phyloP scores from a whole-genome alignment of 2,113 vertebrate species.

The Blennius ocellaris region DNA sequence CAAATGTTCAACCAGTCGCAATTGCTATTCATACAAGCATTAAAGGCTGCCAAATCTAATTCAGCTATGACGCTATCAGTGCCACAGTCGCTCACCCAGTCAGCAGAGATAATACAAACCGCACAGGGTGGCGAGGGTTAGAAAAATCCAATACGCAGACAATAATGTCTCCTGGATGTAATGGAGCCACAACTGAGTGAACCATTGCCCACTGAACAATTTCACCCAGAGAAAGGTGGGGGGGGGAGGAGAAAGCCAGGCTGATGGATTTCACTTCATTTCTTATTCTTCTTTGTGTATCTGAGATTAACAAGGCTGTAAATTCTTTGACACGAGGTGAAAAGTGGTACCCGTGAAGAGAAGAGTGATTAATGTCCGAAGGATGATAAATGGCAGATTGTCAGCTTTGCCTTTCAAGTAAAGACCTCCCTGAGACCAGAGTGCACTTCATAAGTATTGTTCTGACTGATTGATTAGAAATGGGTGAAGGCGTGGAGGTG shows the following conservation, averaged over 20 bases:
- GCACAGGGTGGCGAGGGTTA: conserved; percentile 31
- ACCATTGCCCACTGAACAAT: conserved; percentile 30
- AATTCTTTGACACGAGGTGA: conserved; percentile 36
- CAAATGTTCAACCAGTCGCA: conserved; percentile 65
- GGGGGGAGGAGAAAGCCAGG: conserved; percentile 4
- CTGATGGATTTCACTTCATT: conserved; percentile 50
- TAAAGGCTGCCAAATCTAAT: conserved; percentile 74
- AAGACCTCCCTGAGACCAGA: conserved; percentile 12
- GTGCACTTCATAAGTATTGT: not conserved
- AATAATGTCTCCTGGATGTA: conserved; percentile 62
- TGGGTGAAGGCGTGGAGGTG: too few relatives aligned
- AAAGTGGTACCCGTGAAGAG: conserved; percentile 38
- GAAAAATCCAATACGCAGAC: conserved; percentile 44
- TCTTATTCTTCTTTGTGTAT: conserved; percentile 40
- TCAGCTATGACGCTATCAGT: conserved; percentile 50
- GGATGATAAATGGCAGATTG: conserved; percentile 57
- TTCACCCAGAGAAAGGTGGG: conserved; percentile 14
- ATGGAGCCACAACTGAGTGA: conserved; percentile 59
- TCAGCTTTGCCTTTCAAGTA: conserved; percentile 8
- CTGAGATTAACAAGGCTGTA: conserved; percentile 66
- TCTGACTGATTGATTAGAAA: conserved; percentile 6
- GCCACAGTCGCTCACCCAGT: conserved; percentile 46
- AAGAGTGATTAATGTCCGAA: conserved; percentile 56
- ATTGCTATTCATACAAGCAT: conserved; percentile 75
- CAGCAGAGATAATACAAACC: conserved; percentile 63